Percentiles rank a stretch among this genome's conserved stretches.
Evolutionary conservation across 2,888 invertebrate species (phyloP).

Genomic region (Geophilus truncorum): DNA sequence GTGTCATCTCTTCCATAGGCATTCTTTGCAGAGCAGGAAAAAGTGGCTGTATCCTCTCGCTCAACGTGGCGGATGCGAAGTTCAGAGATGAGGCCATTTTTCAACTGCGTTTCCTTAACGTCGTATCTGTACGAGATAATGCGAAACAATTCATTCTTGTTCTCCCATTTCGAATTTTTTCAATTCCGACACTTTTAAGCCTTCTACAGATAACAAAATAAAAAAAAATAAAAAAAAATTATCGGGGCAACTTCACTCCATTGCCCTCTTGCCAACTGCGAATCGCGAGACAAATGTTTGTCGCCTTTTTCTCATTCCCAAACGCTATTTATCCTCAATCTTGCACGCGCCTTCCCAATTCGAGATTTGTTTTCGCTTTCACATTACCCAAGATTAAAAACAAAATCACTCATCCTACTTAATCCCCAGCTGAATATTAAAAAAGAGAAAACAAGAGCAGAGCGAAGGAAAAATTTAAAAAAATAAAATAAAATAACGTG

Average conservation of each 20-base stretch:
- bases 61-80: slow-evolving; percentile 40
- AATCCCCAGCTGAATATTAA: background rate
- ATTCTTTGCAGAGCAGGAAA: slow-evolving; percentile 34
- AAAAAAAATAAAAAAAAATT: background rate
- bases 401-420: background rate
- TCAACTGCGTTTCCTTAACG: slow-evolving; percentile 39
- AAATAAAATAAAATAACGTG: too few relatives aligned
- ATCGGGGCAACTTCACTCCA: background rate
- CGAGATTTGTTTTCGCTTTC: background rate
- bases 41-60: slow-evolving; percentile 39
- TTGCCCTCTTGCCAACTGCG: background rate
- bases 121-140: slow-evolving; percentile 38
- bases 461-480: background rate
- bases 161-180: background rate
- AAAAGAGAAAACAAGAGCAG: background rate
- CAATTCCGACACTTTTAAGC: background rate
- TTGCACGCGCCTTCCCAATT: background rate
- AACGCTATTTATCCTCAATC: background rate
- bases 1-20: slow-evolving; percentile 35
- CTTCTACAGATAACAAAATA: background rate
- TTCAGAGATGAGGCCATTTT: slow-evolving; percentile 40
- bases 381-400: background rate
- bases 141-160: background rate
- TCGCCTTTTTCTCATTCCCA: background rate
- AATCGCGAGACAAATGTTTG: slow-evolving; percentile 6